Conservation (phyloP, 2,888 invertebrate genomes). For the Peribatodes rhomboidaria region DNA sequence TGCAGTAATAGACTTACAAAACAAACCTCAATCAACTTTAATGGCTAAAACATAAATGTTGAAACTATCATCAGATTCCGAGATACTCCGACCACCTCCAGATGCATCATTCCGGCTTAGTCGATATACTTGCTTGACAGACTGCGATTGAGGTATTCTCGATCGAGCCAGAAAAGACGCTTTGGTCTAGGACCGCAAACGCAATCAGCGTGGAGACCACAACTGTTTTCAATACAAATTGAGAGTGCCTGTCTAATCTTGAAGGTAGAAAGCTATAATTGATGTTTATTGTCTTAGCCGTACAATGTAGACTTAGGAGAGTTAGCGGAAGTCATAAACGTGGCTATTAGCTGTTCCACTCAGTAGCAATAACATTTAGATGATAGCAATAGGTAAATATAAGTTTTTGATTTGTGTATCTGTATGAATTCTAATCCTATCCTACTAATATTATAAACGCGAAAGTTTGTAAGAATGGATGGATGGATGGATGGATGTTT, state of each 20-base stretch:
- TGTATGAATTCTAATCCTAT: no score
- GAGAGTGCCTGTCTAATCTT: slow-evolving; percentile 16
- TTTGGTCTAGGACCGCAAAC: slow-evolving; percentile 36
- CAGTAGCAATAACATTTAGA: no score
- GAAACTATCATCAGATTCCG: slow-evolving; percentile 26
- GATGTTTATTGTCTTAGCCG: slow-evolving; percentile 24
- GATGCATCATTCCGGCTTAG: neutral
- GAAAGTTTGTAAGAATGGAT: no score
- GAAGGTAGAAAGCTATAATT: slow-evolving; percentile 24
- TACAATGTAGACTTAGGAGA: slow-evolving; percentile 37
- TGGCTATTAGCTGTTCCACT: neutral
- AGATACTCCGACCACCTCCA: neutral
- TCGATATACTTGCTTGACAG: no score
- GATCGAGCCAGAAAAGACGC: neutral
- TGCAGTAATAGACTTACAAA: slow-evolving; percentile 9
- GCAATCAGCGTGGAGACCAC: slow-evolving; percentile 44
- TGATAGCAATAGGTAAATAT: no score
- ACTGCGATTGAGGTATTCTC: neutral
- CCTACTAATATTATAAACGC: no score
- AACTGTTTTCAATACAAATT: slow-evolving; percentile 33
- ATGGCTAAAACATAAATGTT: slow-evolving; percentile 23
- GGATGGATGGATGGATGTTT: no score
- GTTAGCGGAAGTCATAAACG: slow-evolving; percentile 3
- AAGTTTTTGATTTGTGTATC: no score
- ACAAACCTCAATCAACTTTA: slow-evolving; percentile 29